phyloP scores from a whole-genome alignment of 30 jellyfish, hydroid and myxozoan species.

The Rhopilema esculentum region DNA sequence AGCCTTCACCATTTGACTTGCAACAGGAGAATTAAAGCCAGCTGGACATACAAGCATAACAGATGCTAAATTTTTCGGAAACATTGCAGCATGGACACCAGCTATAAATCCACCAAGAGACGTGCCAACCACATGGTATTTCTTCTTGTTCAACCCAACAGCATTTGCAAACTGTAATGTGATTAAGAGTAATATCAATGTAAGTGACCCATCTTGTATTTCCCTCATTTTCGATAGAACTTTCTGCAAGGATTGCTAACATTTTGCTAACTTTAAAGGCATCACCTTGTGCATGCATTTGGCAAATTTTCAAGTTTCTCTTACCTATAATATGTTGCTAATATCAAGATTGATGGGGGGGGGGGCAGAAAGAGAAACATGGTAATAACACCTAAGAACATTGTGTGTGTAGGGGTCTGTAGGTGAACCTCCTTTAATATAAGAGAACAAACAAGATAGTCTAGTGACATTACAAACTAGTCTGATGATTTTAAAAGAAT shows the following conservation, averaged over 20 bases:
- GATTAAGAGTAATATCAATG: background rate
- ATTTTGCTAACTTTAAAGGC: no score
- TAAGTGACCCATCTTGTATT: background rate
- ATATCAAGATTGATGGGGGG: no score
- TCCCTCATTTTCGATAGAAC: background rate
- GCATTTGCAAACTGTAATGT: conserved; percentile 77
- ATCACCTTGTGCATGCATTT: no score
- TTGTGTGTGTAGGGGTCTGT: no score
- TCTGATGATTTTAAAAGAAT: no score
- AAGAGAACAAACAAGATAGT: no score
- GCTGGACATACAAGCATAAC: conserved; percentile 73
- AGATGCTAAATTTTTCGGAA: conserved; percentile 48
- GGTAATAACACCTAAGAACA: no score
- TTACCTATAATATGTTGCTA: no score
- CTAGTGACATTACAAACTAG: no score
- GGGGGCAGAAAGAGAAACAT: no score
- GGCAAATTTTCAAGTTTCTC: no score
- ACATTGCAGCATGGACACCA: conserved; percentile 78
- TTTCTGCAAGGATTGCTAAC: background rate
- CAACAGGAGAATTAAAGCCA: conserved; percentile 64
- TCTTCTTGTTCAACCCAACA: conserved; percentile 58
- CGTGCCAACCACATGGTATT: conserved; percentile 76
- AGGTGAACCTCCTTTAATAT: no score
- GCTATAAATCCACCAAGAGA: conserved; percentile 83
- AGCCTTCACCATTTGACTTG: conserved; percentile 33